These are phyloP conservation scores for Chrysomela aeneicollis DNA, from an alignment of 2,888 invertebrate species.

Conservation along the genomic window DNA sequence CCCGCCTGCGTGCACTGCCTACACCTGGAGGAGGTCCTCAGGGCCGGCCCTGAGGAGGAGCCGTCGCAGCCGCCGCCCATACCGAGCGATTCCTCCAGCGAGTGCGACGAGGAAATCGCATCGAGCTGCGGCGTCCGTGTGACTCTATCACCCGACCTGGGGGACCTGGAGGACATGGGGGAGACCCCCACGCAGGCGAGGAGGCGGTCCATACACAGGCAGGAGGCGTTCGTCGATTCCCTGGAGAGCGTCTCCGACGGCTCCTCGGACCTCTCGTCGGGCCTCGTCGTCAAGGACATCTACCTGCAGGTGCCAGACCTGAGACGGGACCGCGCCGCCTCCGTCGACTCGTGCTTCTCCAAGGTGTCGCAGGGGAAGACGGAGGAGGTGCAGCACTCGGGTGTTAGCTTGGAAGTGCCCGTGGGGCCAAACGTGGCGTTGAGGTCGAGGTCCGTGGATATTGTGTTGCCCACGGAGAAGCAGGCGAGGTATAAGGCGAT, in stretches of 20 bases:
- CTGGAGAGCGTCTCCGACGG: constrained; percentile 72
- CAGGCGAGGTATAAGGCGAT: constrained; percentile 88
- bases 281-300: constrained; percentile 55
- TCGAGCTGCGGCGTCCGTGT: constrained; percentile 70
- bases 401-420: constrained; percentile 73
- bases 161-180: constrained; percentile 54
- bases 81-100: constrained; percentile 65
- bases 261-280: constrained; percentile 61
- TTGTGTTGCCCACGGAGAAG: constrained; percentile 85
- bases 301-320: constrained; percentile 78
- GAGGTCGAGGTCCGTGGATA: constrained; percentile 85
- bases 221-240: constrained; percentile 81
- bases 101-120: constrained; percentile 56
- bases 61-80: constrained; percentile 54
- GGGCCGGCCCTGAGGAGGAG: constrained; percentile 48
- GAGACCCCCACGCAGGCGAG: constrained; percentile 60
- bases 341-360: constrained; percentile 87
- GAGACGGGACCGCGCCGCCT: constrained; percentile 85
- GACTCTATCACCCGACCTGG: constrained; percentile 68
- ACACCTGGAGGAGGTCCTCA: constrained; percentile 78
- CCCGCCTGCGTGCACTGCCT: constrained; percentile 78
- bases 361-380: constrained; percentile 78
- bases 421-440: constrained; percentile 70
- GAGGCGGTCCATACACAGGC: constrained; percentile 79
- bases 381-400: constrained; percentile 73